Evolutionary conservation across 2,113 vertebrate genomes (phyloP), one percentile per base, ranked within the genome.

Genomic region (Sapajus apella): DNA sequence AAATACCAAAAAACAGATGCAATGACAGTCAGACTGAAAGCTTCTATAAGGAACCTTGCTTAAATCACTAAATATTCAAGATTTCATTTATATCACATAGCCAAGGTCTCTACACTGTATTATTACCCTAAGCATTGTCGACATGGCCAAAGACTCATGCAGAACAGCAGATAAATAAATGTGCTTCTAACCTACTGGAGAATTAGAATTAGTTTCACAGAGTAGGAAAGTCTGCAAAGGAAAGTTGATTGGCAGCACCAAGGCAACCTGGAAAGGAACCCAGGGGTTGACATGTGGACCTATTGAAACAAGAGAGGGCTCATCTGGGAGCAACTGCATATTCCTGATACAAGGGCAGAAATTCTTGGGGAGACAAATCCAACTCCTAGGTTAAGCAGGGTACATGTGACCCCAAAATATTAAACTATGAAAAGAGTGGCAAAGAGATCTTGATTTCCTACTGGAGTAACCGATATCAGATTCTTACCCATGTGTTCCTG

Each of bases 131-230:
- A 6, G 11, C 32, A 66, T 83, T 83, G 25, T 84, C 66, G 43
- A 0, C 68, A 27, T 72, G 7, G 11, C 13, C 13, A 40, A 47
- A 89, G 25, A 47, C 21, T 82, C 73, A 8, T 3, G 21, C 9
- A 84, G 56, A 92, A 43, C 37, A 94, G 35, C 8, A 61, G 81
- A 55, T 40, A 66, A 90, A 27, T n/a, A 73, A 66, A 85, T 40
- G 10, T 47, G 20, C 17, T 93, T 93, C 30, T 66, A 55, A 43
- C 52, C 32, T 70, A 35, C 77, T 50, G 23, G 30, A 6, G 61
- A 93, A 81, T 86, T 89, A 88, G n/a, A 97, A 85, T n/a, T 50
- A 11, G 17, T 83, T 86, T 95, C 37, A 88, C 30, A 87, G 21
- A 64, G 14, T 43, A 89, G 43, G 72, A 58, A 81, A 93, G 5